Conservation (phyloP, 2,797 vertebrate genomes). For the Pantherophis alleghaniensis region DNA sequence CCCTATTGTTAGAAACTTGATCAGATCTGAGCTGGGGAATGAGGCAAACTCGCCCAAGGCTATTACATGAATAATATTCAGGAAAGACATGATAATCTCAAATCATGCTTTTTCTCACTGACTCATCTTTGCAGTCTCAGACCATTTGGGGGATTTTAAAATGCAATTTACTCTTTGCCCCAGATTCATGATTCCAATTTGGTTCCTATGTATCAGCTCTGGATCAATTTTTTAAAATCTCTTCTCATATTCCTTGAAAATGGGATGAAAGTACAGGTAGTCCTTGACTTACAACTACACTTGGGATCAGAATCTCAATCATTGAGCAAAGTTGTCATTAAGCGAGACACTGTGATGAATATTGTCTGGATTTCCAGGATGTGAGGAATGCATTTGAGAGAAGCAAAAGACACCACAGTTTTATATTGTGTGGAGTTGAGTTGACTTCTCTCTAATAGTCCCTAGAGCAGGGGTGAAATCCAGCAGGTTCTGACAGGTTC, state of each 20-base stretch:
- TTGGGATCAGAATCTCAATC: neutral
- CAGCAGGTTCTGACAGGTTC: no score
- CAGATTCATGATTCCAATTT: neutral
- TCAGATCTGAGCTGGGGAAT: neutral
- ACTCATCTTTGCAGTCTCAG: neutral
- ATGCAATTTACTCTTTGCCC: neutral
- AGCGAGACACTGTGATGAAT: neutral
- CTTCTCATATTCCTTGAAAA: neutral
- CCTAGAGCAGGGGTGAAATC: neutral
- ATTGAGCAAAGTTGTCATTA: neutral
- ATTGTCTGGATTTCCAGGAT: neutral
- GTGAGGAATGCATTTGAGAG: neutral
- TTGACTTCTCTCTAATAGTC: neutral
- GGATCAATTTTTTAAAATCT: neutral
- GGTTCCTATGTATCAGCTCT: neutral
- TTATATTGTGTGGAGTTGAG: neutral
- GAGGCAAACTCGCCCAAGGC: neutral
- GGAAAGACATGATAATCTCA: neutral
- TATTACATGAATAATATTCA: neutral
- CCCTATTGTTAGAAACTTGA: neutral
- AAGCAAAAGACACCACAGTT: neutral
- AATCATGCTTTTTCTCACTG: neutral
- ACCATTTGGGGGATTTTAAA: neutral
- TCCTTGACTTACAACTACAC: neutral
- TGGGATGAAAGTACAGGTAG: neutral